Percentiles rank a stretch among this genome's conserved stretches.
phyloP scores from a whole-genome alignment of 2,797 vertebrate genomes.

The Buceros bicornis region DNA sequence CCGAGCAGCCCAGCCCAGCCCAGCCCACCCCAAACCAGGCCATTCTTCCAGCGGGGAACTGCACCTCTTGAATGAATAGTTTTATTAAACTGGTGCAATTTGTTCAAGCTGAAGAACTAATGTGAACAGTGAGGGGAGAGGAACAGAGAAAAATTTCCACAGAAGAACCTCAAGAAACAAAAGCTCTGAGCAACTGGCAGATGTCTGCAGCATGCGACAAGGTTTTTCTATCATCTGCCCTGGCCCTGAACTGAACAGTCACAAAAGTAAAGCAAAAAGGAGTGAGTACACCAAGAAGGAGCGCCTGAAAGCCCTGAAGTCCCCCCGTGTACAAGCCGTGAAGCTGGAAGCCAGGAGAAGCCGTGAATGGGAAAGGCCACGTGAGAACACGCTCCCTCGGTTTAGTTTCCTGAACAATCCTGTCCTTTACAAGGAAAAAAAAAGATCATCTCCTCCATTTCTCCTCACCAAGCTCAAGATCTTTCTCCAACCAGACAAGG shows the following conservation, averaged over 20 bases:
- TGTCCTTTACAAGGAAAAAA: not conserved
- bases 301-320: not conserved
- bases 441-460: not conserved
- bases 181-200: not conserved
- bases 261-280: not conserved
- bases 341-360: not conserved
- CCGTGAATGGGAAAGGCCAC: accelerated
- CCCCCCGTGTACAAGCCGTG: accelerated
- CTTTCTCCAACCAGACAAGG: not conserved
- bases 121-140: not conserved
- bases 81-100: not conserved
- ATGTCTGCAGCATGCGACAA: not conserved
- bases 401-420: not conserved
- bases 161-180: not conserved
- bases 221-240: not conserved
- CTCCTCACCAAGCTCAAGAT: not conserved
- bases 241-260: not conserved
- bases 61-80: not conserved
- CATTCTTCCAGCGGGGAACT: not conserved
- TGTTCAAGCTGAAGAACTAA: slow-evolving; percentile 45
- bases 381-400: accelerated
- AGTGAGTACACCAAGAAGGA: not conserved
- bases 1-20: not conserved
- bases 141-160: not conserved
- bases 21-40: not conserved